Percentiles rank a stretch among this genome's conserved stretches.
These are phyloP conservation scores for Dryobotodes eremita DNA, from an alignment of 2,888 invertebrate genomes.

Conservation along the genomic window DNA sequence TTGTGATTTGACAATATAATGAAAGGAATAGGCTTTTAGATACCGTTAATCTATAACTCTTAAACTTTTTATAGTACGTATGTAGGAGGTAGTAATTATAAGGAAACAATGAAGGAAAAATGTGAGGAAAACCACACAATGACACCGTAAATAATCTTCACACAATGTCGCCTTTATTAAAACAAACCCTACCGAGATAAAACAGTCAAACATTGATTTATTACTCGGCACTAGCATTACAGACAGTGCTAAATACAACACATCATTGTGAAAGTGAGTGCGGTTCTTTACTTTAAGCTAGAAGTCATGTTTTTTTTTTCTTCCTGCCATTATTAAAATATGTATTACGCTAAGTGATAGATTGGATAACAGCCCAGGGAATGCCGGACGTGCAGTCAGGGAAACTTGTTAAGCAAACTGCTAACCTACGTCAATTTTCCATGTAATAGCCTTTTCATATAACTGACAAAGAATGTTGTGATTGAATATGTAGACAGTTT, in stretches of 20 bases:
- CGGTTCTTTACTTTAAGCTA: neutral
- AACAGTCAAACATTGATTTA: neutral
- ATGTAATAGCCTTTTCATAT: too few species aligned
- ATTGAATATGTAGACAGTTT: too few species aligned
- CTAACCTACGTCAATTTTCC: too few species aligned
- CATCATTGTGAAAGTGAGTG: neutral
- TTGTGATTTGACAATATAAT: neutral
- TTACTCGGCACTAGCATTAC: neutral
- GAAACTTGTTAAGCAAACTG: too few species aligned
- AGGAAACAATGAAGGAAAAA: constrained; percentile 41
- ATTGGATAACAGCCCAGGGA: neutral
- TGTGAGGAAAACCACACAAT: constrained; percentile 48
- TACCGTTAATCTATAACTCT: neutral
- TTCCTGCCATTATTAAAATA: neutral
- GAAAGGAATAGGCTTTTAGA: too few species aligned
- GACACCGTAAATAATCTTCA: constrained; percentile 3
- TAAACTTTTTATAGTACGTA: constrained; percentile 1
- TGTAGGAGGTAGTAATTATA: neutral
- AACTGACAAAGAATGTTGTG: too few species aligned
- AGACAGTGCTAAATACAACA: neutral
- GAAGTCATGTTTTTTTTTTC: neutral
- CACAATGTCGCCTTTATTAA: constrained; percentile 4
- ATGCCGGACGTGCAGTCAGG: neutral
- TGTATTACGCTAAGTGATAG: neutral
- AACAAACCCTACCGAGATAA: neutral